phyloP scores from a whole-genome alignment of 53 echinoderm and acorn worm genomes.

The Crossaster papposus region DNA sequence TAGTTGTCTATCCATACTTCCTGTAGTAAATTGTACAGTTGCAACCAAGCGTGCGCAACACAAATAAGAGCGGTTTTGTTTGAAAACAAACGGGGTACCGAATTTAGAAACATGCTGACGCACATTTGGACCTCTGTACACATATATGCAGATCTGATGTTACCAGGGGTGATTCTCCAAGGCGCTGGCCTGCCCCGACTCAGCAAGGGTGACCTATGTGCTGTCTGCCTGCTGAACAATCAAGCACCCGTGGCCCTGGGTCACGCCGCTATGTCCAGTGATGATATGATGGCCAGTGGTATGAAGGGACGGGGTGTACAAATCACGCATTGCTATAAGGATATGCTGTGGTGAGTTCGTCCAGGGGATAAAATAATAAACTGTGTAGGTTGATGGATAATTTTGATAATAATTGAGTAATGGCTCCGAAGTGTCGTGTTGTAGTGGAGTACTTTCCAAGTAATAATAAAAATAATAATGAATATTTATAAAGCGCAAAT shows the following conservation, averaged over 20 bases:
- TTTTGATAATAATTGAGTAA: too few relatives aligned
- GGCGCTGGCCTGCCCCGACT: constrained; percentile 69
- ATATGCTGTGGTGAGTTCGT: constrained; percentile 80
- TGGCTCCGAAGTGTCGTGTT: too few relatives aligned
- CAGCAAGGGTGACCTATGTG: constrained; percentile 75
- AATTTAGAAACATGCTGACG: too few relatives aligned
- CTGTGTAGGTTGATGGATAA: too few relatives aligned
- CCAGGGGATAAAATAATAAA: background rate
- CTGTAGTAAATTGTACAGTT: too few relatives aligned
- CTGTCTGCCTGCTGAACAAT: constrained; percentile 74
- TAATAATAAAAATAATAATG: too few relatives aligned
- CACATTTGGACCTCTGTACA: too few relatives aligned
- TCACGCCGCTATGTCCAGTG: constrained; percentile 65
- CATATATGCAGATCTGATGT: constrained; percentile 90
- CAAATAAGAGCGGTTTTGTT: too few relatives aligned
- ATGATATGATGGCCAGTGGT: constrained; percentile 72
- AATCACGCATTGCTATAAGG: constrained; percentile 72
- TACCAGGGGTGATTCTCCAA: constrained; percentile 84
- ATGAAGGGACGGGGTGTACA: constrained; percentile 89
- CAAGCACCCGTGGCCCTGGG: constrained; percentile 86
- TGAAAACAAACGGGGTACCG: too few relatives aligned
- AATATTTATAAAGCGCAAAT: too few relatives aligned
- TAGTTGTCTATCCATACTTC: background rate
- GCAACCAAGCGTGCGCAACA: too few relatives aligned
- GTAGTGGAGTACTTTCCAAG: too few relatives aligned